Percentiles rank a stretch among this genome's conserved stretches.
Evolutionary conservation across 30 jellyfish, hydroid and myxozoan species (phyloP).

Genomic region (Turritopsis dohrnii): DNA sequence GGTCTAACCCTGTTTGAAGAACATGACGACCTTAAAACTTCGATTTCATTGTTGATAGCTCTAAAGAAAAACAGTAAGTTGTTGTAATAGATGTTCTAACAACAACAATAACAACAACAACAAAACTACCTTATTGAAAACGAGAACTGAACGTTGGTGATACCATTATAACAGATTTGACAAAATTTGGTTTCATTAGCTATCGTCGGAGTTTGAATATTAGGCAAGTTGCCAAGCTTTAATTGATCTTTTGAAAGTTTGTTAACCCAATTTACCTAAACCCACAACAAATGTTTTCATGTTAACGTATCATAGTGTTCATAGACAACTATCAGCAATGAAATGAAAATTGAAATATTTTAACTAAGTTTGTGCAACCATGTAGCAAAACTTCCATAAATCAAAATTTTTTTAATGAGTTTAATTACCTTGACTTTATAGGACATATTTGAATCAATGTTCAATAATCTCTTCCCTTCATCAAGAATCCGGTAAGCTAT

Average conservation of each 20-base stretch:
- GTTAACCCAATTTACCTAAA: conserved; percentile 58
- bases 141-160: conserved; percentile 18
- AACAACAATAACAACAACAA: neutral
- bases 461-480: conserved; percentile 49
- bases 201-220: conserved; percentile 44
- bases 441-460: conserved; percentile 22
- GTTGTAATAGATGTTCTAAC: neutral
- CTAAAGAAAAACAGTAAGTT: conserved; percentile 9
- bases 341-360: too few relatives aligned
- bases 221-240: conserved; percentile 46
- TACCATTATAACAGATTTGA: conserved; percentile 34
- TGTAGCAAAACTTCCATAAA: too few relatives aligned
- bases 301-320: too few relatives aligned
- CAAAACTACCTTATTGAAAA: conserved; percentile 40
- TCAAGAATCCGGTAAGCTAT: conserved; percentile 36
- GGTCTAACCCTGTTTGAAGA: conserved; percentile 17
- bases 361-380: too few relatives aligned
- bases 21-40: conserved; percentile 32
- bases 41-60: conserved; percentile 32
- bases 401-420: neutral
- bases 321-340: too few relatives aligned
- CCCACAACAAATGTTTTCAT: neutral
- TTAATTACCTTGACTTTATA: conserved; percentile 45
- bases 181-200: conserved; percentile 48
- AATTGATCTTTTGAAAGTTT: conserved; percentile 44